Percentiles rank a stretch among this genome's conserved stretches.
Evolutionary conservation across 2,797 vertebrate species (phyloP).

Genomic region (Cynodonichthys magdalenae): DNA sequence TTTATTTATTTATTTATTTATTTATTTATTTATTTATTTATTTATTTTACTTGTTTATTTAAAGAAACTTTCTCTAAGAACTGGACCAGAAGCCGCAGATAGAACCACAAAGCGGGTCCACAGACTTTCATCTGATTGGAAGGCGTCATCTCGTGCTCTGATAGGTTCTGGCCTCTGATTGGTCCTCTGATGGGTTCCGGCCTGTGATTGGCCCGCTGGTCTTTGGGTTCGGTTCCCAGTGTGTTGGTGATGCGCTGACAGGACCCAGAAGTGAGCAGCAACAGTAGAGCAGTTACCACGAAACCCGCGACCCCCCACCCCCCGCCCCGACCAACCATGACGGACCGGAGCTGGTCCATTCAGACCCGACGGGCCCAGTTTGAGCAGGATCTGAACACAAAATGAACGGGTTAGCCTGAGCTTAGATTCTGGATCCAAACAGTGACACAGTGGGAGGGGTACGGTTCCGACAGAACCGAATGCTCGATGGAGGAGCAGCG

Average conservation of each 20-base stretch:
- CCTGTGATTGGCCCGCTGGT: not conserved
- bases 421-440: conserved; percentile 50
- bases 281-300: conserved; percentile 25
- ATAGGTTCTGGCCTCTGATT: conserved; percentile 64
- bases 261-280: not conserved
- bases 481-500: conserved; percentile 86
- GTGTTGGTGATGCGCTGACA: conserved; percentile 11
- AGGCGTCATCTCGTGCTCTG: conserved; percentile 58
- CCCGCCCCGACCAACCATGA: conserved; percentile 46
- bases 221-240: not conserved
- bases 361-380: too few relatives aligned
- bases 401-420: conserved; percentile 27
- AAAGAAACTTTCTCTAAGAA: too few relatives aligned
- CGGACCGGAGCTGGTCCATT: conserved; percentile 34
- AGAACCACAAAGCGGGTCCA: too few relatives aligned
- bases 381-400: not conserved
- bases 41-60: too few relatives aligned
- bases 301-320: too few relatives aligned
- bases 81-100: too few relatives aligned
- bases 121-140: conserved; percentile 52
- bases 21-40: too few relatives aligned
- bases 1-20: too few relatives aligned
- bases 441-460: conserved; percentile 5
- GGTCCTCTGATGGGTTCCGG: conserved; percentile 26
- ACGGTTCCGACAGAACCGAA: conserved; percentile 30